Conservation (phyloP, 92 coral and sea anemone genomes). For the Zoanthus sansibaricus region DNA sequence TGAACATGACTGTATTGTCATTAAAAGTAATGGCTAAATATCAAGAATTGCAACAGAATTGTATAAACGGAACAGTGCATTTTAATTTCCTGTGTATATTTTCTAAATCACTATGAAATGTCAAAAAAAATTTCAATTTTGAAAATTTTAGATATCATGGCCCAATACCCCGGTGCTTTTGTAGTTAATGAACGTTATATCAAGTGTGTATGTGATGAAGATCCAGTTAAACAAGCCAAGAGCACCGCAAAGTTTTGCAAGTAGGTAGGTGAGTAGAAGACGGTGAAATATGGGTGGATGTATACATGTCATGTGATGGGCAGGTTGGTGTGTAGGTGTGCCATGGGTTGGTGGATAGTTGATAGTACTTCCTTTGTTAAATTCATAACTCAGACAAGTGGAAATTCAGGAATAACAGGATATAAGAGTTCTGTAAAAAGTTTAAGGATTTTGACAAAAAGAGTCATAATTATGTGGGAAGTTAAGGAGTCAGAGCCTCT, state of each 20-base stretch:
- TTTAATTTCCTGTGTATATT: constrained; percentile 35
- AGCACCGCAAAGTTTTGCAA: constrained; percentile 53
- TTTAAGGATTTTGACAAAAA: constrained; percentile 40
- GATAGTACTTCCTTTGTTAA: constrained; percentile 46
- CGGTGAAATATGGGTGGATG: constrained; percentile 38
- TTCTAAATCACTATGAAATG: constrained; percentile 30
- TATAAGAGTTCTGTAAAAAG: constrained; percentile 43
- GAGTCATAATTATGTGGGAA: constrained; percentile 4
- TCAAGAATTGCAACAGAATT: constrained; percentile 49
- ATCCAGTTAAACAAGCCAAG: constrained; percentile 57
- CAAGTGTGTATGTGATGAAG: constrained; percentile 57
- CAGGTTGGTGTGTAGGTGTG: constrained; percentile 46
- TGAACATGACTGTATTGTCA: constrained; percentile 29
- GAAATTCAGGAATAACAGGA: constrained; percentile 21
- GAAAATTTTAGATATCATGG: constrained; percentile 1
- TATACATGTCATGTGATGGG: constrained; percentile 33
- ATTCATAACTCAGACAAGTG: constrained; percentile 43
- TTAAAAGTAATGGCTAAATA: constrained; percentile 38
- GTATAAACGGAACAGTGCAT: constrained; percentile 33
- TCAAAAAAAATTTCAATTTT: neutral
- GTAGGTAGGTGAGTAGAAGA: constrained; percentile 43
- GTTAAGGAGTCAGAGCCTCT: constrained; percentile 42
- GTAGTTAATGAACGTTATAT: constrained; percentile 59
- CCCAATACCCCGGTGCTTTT: constrained; percentile 42
- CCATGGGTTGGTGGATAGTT: neutral